Percentiles rank a stretch among this genome's conserved stretches.
Conservation (phyloP, 2,113 vertebrate genomes). For the Campylorhamphus procurvoides region DNA sequence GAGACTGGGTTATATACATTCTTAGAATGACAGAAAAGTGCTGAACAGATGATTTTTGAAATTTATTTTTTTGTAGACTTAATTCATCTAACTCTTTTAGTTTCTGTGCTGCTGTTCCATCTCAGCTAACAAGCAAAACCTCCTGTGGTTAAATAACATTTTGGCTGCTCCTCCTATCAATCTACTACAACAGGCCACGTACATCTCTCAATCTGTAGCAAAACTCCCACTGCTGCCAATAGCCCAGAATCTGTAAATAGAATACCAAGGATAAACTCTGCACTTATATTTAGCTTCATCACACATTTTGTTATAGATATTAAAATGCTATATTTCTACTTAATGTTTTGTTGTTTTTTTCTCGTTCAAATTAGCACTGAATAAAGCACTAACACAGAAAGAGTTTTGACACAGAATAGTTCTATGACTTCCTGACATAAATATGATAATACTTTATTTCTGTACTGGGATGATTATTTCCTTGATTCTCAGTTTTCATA, state of each 20-base stretch:
- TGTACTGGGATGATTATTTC: background rate
- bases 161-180: background rate
- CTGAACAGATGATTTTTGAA: background rate
- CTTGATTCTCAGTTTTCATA: background rate
- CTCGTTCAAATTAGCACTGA: background rate
- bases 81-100: background rate
- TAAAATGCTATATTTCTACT: background rate
- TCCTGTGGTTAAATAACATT: conserved; percentile 17
- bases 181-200: background rate
- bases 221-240: background rate
- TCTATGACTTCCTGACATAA: background rate
- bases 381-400: background rate
- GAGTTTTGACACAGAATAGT: background rate
- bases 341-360: background rate
- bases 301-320: background rate
- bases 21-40: background rate
- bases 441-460: background rate
- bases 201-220: background rate
- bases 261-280: background rate
- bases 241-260: background rate
- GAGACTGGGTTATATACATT: background rate
- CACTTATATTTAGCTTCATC: background rate
- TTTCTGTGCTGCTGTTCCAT: background rate
- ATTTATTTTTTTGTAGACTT: background rate
- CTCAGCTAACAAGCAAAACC: conserved; percentile 2